Evolutionary conservation across 2,797 vertebrate species (phyloP).

Genomic region (Okamejei kenojei): DNA sequence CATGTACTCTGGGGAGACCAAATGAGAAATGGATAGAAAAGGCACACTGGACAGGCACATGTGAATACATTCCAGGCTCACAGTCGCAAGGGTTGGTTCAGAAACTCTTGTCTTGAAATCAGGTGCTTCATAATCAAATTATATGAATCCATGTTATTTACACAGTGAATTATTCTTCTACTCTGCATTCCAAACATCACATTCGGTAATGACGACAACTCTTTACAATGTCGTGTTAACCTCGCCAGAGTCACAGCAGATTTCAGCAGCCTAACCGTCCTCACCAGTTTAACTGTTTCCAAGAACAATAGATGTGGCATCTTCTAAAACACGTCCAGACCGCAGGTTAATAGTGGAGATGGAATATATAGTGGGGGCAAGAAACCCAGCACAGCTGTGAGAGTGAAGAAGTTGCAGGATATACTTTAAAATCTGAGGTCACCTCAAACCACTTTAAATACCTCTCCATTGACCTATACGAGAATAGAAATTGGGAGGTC

Average conservation of each 20-base stretch:
- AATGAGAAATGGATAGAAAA: background rate
- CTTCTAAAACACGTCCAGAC: background rate
- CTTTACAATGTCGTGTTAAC: slow-evolving; percentile 25
- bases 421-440: background rate
- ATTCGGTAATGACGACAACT: slow-evolving; percentile 13
- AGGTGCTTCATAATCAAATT: background rate
- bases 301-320: background rate
- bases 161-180: background rate
- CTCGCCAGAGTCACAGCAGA: slow-evolving; percentile 10
- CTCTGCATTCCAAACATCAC: background rate
- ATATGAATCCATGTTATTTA: background rate
- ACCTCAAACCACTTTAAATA: background rate
- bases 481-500: too few species aligned
- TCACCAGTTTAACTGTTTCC: background rate
- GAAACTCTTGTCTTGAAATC: background rate
- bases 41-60: background rate
- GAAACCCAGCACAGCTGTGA: background rate
- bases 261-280: background rate
- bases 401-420: background rate
- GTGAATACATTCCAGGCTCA: background rate
- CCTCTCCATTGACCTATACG: background rate
- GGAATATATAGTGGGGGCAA: background rate
- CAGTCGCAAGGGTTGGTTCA: background rate
- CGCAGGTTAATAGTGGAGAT: background rate
- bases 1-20: background rate